These are phyloP conservation scores for Nymphalis c-album DNA, from an alignment of 2,888 invertebrate species.

Conservation along the genomic window DNA sequence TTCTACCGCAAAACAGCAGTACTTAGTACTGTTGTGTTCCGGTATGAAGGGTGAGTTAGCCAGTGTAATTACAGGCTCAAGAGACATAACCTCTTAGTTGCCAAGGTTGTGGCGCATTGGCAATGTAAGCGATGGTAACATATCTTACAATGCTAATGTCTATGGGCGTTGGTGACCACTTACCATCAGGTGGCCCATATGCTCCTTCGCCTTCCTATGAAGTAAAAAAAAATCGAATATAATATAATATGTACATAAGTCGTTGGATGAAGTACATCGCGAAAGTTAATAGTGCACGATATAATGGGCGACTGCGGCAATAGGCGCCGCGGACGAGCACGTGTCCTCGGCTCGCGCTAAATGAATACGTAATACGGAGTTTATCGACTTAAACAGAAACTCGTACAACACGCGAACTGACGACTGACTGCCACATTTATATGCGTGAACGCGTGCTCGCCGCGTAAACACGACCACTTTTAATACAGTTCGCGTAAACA, in stretches of 20 bases:
- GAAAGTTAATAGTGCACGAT: neutral
- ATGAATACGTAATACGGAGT: constrained; percentile 19
- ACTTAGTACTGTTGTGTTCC: too few species aligned
- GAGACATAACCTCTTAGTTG: too few species aligned
- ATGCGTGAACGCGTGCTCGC: constrained; percentile 63
- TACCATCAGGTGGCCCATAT: too few species aligned
- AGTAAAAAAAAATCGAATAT: too few species aligned
- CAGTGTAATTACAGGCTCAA: too few species aligned
- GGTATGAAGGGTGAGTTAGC: too few species aligned
- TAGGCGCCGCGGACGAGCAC: constrained; percentile 1
- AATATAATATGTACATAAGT: neutral
- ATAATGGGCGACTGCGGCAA: neutral
- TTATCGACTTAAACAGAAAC: constrained; percentile 16
- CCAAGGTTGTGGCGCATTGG: too few species aligned
- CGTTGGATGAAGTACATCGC: neutral
- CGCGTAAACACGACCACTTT: constrained; percentile 66
- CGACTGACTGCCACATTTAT: constrained; percentile 23
- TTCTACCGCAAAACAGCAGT: too few species aligned
- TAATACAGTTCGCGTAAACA: constrained; percentile 58
- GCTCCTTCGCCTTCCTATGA: too few species aligned
- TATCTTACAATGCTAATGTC: too few species aligned
- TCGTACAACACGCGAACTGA: constrained; percentile 19
- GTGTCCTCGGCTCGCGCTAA: constrained; percentile 10
- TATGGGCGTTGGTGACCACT: too few species aligned
- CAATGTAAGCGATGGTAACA: too few species aligned